Conservation (phyloP, 2,113 vertebrate species). For the Marmota flaviventris region DNA sequence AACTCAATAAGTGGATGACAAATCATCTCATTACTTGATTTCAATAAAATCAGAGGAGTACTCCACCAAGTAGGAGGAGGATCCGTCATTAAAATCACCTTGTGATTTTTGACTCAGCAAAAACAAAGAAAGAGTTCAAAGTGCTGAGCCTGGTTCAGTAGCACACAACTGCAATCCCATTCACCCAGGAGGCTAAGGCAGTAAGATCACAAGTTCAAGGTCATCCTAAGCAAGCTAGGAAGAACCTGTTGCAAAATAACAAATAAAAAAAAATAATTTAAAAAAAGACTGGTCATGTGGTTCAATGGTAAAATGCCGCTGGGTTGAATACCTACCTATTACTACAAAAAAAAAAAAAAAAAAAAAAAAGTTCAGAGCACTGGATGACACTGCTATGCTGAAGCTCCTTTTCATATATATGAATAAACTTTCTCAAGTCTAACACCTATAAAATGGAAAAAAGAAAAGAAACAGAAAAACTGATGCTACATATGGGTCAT, state of each 20-base stretch:
- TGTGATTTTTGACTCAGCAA: neutral
- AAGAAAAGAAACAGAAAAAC: neutral
- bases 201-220: too few relatives aligned
- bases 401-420: slow-evolving; percentile 1
- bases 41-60: slow-evolving; percentile 36
- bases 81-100: slow-evolving; percentile 11
- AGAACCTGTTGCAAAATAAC: too few relatives aligned
- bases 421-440: neutral
- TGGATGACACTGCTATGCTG: neutral
- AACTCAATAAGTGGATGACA: slow-evolving; percentile 35
- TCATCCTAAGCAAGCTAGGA: too few relatives aligned
- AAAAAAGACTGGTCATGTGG: too few relatives aligned
- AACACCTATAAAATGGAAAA: neutral
- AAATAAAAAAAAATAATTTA: too few relatives aligned
- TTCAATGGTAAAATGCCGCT: too few relatives aligned
- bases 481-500: neutral
- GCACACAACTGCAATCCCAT: too few relatives aligned
- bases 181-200: too few relatives aligned
- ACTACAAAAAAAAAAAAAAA: too few relatives aligned
- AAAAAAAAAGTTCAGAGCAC: neutral
- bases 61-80: neutral
- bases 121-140: neutral
- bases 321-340: too few relatives aligned
- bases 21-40: slow-evolving; percentile 49
- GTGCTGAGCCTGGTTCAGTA: neutral